Percentiles rank a stretch among this genome's conserved stretches.
Conservation (phyloP, 1,140 invertebrate genomes). For the Atopsyche davidsoni region DNA sequence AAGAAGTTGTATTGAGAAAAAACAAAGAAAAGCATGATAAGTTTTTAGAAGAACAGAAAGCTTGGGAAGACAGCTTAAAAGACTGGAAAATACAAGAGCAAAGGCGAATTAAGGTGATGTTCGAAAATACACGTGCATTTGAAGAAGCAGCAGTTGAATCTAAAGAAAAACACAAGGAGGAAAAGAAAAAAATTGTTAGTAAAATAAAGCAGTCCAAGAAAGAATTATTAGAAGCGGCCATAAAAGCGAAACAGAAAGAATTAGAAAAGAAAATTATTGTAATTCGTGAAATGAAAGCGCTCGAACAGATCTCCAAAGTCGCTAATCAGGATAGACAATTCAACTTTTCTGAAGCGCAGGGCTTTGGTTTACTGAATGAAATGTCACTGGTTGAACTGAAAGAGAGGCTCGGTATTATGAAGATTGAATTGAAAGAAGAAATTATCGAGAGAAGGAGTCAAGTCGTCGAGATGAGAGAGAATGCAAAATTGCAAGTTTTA, state of each 20-base stretch:
- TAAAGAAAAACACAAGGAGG: constrained; percentile 37
- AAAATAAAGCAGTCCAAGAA: constrained; percentile 43
- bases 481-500: not conserved
- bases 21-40: constrained; percentile 48
- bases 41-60: constrained; percentile 44
- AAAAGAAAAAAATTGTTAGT: constrained; percentile 43
- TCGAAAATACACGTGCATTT: constrained; percentile 44
- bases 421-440: constrained; percentile 46
- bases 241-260: constrained; percentile 45
- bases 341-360: constrained; percentile 49
- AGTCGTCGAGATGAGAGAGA: constrained; percentile 2
- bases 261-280: constrained; percentile 44
- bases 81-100: constrained; percentile 43
- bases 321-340: constrained; percentile 44
- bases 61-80: constrained; percentile 44
- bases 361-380: constrained; percentile 51
- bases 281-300: constrained; percentile 51
- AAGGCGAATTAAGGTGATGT: constrained; percentile 40
- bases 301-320: constrained; percentile 41
- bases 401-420: constrained; percentile 44
- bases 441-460: constrained; percentile 40
- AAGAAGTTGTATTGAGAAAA: constrained; percentile 40
- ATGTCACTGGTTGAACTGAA: constrained; percentile 54
- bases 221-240: constrained; percentile 35
- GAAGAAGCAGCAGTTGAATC: constrained; percentile 44